phyloP scores from a whole-genome alignment of 2,888 invertebrate genomes.

The Pandemis corylana region DNA sequence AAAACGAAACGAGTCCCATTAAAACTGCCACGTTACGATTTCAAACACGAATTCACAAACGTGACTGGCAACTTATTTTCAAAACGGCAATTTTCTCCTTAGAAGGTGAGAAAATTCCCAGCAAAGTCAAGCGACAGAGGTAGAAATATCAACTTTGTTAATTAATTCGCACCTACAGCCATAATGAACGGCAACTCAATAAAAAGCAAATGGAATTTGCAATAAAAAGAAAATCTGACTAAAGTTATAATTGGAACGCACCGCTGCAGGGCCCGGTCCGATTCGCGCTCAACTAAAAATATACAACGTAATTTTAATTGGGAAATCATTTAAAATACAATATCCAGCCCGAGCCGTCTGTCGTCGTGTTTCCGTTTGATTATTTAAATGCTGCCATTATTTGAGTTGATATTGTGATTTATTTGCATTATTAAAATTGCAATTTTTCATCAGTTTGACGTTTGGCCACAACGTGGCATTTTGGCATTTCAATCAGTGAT shows the following conservation, averaged over 20 bases:
- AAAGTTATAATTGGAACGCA: conserved; percentile 42
- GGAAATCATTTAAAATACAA: conserved; percentile 40
- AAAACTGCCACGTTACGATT: neutral
- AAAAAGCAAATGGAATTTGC: conserved; percentile 29
- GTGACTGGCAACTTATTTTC: conserved; percentile 8
- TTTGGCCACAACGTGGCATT: neutral
- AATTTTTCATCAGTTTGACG: conserved; percentile 7
- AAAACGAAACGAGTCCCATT: conserved; percentile 3
- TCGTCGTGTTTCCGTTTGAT: conserved; percentile 35
- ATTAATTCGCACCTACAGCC: conserved; percentile 33
- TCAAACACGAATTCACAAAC: conserved; percentile 19
- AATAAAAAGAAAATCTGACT: conserved; percentile 32
- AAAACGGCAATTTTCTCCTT: conserved; percentile 22
- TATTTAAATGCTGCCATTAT: conserved; percentile 34
- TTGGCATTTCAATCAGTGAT: neutral
- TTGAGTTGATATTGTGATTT: conserved; percentile 25
- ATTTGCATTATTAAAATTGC: conserved; percentile 34
- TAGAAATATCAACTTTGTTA: conserved; percentile 34
- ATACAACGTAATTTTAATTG: conserved; percentile 40
- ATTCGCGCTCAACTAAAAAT: conserved; percentile 27
- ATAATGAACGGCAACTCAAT: conserved; percentile 24
- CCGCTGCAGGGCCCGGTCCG: conserved; percentile 35
- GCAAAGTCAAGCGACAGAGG: conserved; percentile 14
- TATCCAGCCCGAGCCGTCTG: conserved; percentile 28
- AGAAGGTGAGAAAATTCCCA: conserved; percentile 8